A percentile compares a stretch with the other conserved stretches of the same genome.
These are phyloP conservation scores for Spea bombifrons DNA, from an alignment of 2,113 vertebrate genomes.

Conservation along the genomic window DNA sequence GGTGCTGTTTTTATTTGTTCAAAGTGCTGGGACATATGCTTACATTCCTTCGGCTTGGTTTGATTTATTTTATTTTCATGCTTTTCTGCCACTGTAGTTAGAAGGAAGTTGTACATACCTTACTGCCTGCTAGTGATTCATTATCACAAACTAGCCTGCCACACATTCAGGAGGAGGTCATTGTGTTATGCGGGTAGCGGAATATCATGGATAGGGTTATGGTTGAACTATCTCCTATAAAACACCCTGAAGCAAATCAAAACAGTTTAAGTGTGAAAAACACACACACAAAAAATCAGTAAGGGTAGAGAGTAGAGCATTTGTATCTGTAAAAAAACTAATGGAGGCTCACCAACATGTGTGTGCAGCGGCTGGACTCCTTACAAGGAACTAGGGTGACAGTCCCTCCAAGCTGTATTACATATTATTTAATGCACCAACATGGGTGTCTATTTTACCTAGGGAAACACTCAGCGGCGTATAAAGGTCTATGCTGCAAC, in stretches of 20 bases:
- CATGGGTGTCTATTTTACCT: too few species aligned
- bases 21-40: constrained; percentile 22
- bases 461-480: too few species aligned
- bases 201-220: neutral
- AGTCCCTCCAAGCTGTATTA: too few species aligned
- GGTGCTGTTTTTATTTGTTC: constrained; percentile 41
- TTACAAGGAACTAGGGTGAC: too few species aligned
- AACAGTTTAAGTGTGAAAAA: neutral
- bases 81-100: constrained; percentile 40
- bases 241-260: neutral
- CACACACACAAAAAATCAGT: too few species aligned
- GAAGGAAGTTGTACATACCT: constrained; percentile 28
- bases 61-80: constrained; percentile 42
- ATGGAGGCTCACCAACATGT: too few species aligned
- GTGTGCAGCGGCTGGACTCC: too few species aligned
- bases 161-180: neutral
- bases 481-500: too few species aligned
- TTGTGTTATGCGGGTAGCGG: neutral
- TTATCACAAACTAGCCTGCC: constrained; percentile 17
- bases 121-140: constrained; percentile 29
- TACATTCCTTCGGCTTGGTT: constrained; percentile 34
- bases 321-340: too few species aligned
- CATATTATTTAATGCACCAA: too few species aligned
- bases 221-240: neutral
- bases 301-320: too few species aligned